Percentiles rank a stretch among this genome's conserved stretches.
These are phyloP conservation scores for Cichladusa arquata DNA, from an alignment of 2,113 vertebrate species.

Conservation along the genomic window DNA sequence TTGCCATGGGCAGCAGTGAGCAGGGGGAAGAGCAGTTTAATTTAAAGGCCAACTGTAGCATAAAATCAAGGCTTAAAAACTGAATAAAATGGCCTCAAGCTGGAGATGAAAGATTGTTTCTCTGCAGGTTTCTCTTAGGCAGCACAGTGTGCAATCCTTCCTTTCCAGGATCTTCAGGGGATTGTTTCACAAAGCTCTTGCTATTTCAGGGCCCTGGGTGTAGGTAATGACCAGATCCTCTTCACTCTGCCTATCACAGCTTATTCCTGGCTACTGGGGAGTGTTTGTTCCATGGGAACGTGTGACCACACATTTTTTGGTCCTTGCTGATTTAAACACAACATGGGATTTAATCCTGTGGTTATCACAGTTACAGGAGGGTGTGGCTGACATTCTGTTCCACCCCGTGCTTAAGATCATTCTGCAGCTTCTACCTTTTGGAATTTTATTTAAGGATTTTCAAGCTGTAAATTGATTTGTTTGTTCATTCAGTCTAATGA, in stretches of 20 bases:
- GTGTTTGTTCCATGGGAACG: neutral
- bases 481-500: neutral
- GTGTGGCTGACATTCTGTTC: neutral
- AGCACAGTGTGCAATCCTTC: neutral
- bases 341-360: neutral
- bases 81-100: neutral
- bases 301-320: neutral
- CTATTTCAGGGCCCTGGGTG: neutral
- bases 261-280: neutral
- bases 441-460: neutral
- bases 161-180: neutral
- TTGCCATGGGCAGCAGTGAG: neutral
- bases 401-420: neutral
- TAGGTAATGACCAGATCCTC: neutral
- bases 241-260: neutral
- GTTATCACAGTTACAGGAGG: neutral
- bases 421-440: neutral
- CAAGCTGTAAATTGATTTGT: neutral
- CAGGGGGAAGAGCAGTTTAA: neutral
- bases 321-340: neutral
- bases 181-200: neutral
- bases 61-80: neutral
- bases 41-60: neutral
- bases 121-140: neutral
- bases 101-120: neutral